phyloP scores from a whole-genome alignment of 2,888 invertebrate species.

The Ryuthela nishihirai region DNA sequence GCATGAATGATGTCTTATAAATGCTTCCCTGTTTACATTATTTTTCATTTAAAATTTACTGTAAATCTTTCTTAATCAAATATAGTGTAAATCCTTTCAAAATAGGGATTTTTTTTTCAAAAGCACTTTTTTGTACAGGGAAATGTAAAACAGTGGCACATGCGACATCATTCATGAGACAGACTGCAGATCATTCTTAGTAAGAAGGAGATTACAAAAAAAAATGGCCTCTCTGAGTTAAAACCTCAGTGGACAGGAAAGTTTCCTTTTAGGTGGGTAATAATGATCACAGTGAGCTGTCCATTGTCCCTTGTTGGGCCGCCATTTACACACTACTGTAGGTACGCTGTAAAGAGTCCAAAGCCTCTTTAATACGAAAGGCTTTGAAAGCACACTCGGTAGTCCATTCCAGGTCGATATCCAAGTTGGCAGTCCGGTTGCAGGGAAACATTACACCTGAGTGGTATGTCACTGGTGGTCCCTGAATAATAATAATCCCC shows the following conservation, averaged over 20 bases:
- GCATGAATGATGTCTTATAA: slow-evolving; percentile 34
- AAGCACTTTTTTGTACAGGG: slow-evolving; percentile 5
- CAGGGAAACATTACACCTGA: slow-evolving; percentile 19
- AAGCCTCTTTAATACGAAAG: no score
- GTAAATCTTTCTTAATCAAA: slow-evolving; percentile 35
- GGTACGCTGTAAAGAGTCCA: no score
- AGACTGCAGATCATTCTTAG: no score
- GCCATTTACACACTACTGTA: no score
- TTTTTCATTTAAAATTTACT: slow-evolving; percentile 37
- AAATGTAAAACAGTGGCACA: no score
- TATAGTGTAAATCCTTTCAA: slow-evolving; percentile 35
- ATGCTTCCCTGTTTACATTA: slow-evolving; percentile 28
- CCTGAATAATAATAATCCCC: slow-evolving; percentile 23
- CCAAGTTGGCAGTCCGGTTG: slow-evolving; percentile 22
- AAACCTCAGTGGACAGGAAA: no score
- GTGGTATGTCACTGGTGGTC: slow-evolving; percentile 34
- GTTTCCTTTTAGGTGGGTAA: no score
- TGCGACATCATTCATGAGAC: no score
- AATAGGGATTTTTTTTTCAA: slow-evolving; percentile 26
- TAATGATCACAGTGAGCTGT: slow-evolving; percentile 34
- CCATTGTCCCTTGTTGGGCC: no score
- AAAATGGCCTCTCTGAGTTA: no score
- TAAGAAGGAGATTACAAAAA: no score
- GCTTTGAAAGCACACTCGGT: no score
- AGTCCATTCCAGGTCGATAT: slow-evolving; percentile 30